Conservation (phyloP, 2,113 vertebrate species). For the Myrmecophaga tridactyla region DNA sequence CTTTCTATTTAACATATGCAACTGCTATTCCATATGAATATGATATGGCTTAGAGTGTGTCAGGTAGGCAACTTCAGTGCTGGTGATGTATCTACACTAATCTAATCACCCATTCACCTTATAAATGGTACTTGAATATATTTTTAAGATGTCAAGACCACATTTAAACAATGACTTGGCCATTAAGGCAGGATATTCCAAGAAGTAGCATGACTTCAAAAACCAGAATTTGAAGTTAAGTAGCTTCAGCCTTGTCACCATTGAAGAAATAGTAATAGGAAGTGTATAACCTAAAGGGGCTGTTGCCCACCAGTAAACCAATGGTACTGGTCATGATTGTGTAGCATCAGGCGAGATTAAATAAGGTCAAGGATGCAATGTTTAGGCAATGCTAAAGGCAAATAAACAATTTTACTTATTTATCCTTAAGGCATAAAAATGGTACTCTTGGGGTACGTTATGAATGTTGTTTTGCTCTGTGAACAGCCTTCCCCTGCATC, state of each 20-base stretch:
- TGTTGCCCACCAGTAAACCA: not conserved
- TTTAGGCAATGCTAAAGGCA: not conserved
- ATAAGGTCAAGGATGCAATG: not conserved
- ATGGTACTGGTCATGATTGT: not conserved
- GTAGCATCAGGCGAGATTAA: not conserved
- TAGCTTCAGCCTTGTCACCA: not conserved
- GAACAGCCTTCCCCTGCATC: not conserved
- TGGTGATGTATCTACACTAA: not conserved
- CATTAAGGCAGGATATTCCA: not conserved
- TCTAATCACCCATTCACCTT: not conserved
- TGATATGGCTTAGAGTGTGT: not conserved
- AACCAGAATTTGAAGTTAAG: slow-evolving; percentile 16
- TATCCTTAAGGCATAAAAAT: not conserved
- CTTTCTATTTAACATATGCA: not conserved
- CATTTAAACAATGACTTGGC: not conserved
- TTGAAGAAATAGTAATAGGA: not conserved
- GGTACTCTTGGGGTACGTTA: not conserved
- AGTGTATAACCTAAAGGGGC: not conserved
- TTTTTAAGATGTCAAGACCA: not conserved
- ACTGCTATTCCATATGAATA: not conserved
- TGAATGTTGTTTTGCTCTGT: not conserved
- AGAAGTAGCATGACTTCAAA: not conserved
- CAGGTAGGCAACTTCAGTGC: not conserved
- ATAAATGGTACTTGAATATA: not conserved
- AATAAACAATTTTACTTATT: not conserved